Evolutionary conservation across 2,113 vertebrate genomes (phyloP).

Genomic region (Catharus minimus): DNA sequence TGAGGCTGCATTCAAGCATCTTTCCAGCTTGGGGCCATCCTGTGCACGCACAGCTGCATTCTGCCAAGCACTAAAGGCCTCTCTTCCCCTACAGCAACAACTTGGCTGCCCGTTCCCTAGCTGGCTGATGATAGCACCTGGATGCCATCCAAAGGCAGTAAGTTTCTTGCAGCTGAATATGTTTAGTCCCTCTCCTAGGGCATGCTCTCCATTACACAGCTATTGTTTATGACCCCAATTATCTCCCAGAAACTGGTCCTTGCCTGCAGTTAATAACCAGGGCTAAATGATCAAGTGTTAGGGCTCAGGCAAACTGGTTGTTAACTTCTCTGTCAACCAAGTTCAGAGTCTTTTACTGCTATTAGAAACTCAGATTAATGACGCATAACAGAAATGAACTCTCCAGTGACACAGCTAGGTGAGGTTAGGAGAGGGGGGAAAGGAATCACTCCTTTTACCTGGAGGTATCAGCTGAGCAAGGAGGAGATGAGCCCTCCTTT

Average conservation of each 20-base stretch:
- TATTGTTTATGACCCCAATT: constrained; percentile 51
- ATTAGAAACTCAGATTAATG: constrained; percentile 39
- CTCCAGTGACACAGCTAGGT: not conserved
- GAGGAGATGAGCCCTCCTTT: not conserved
- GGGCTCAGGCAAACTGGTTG: constrained; percentile 23
- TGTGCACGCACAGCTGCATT: not conserved
- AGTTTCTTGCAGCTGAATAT: constrained; percentile 44
- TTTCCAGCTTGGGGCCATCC: not conserved
- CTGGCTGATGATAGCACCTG: constrained; percentile 47
- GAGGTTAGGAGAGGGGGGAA: not conserved
- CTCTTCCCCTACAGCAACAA: not conserved
- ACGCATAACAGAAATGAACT: constrained; percentile 32
- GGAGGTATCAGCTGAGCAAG: not conserved
- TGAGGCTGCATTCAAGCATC: not conserved
- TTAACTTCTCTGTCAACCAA: constrained; percentile 40
- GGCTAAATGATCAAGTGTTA: constrained; percentile 54
- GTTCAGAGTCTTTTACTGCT: constrained; percentile 12
- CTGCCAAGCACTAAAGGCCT: not conserved
- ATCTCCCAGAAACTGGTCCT: constrained; percentile 47
- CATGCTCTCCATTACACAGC: constrained; percentile 1
- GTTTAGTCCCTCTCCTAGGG: constrained; percentile 35
- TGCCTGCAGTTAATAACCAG: constrained; percentile 63
- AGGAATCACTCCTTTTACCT: not conserved
- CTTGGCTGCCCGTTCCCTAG: not conserved
- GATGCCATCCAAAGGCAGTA: constrained; percentile 31